Evolutionary conservation across 1,140 invertebrate genomes (phyloP), one percentile per base, ranked within the genome.

Genomic region (Hestina assimilis): DNA sequence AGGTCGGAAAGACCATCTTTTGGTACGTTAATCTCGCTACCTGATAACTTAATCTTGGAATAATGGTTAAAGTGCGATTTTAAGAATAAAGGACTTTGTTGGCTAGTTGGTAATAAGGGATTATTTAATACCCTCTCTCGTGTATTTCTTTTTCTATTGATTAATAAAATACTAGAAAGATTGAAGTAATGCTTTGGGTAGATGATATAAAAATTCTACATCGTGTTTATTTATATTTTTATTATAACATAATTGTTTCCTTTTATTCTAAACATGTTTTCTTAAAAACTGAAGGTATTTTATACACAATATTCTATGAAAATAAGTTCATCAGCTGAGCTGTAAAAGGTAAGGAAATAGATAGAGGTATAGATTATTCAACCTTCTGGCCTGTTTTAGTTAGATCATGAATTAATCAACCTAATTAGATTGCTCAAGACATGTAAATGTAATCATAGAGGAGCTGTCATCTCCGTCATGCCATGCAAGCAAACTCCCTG

Each of bases 31-130:
- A 69, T 61, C 62, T 58, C 26, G 61, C 50, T 72, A 71, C 65
- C 67, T 65, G 74, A 66, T 69, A 54, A 35, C 46, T 62, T 78
- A 80, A 79, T 75, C 74, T 74, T 47, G 53, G 29, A 38, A 54
- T 40, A 56, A 64, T 55, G 14, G 29, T 33, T 31, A 40, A 52
- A 65, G 60, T 58, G 54, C 21, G 54, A 46, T 42, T 41, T 47
- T 17, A 42, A 4, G 14, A 17, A 42, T 41, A 42, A 12, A 51
- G 23, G 20, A 38, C 12, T 23, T 28, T 21, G 17, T 29, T 38
- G 11, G 17, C 12, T 54, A n/a, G 21, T 47, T 38, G 23, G 26
- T 45, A 54, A 43, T 23, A 21, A 54, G 28, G 51, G 54, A 63
- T 54, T 54, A 57, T 7, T 42, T 33, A 4, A 33, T 33, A 2